These are phyloP conservation scores for Cheilosia variabilis DNA, from an alignment of 2,888 invertebrate species.

Conservation along the genomic window DNA sequence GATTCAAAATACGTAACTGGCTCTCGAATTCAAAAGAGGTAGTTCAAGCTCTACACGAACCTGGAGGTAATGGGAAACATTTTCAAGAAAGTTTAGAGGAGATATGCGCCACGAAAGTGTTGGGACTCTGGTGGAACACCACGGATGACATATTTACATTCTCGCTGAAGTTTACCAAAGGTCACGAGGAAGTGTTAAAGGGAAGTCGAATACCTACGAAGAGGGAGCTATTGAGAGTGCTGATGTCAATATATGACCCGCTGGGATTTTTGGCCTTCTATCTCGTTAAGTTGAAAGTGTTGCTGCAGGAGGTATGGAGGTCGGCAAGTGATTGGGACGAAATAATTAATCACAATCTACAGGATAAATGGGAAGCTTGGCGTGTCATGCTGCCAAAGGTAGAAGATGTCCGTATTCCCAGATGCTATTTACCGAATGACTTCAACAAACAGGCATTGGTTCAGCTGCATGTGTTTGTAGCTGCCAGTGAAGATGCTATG, in stretches of 20 bases:
- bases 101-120: background rate
- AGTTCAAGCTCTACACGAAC: background rate
- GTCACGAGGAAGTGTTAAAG: conserved; percentile 3
- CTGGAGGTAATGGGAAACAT: too few relatives aligned
- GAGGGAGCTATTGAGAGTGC: conserved; percentile 11
- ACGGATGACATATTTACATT: too few relatives aligned
- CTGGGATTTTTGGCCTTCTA: conserved; percentile 46
- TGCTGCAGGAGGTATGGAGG: conserved; percentile 70
- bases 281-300: conserved; percentile 57
- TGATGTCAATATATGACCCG: conserved; percentile 26
- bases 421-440: too few relatives aligned
- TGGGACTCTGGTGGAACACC: too few relatives aligned
- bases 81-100: background rate
- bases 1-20: conserved; percentile 26
- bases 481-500: conserved; percentile 32
- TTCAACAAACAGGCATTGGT: too few relatives aligned
- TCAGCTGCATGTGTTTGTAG: too few relatives aligned
- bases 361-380: too few relatives aligned
- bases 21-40: conserved; percentile 17
- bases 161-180: background rate
- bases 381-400: too few relatives aligned
- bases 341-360: too few relatives aligned
- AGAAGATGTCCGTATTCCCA: too few relatives aligned
- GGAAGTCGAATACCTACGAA: conserved; percentile 16
- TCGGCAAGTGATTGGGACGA: conserved; percentile 49